Evolutionary conservation across 2,888 invertebrate genomes (phyloP), one percentile per base, ranked within the genome.

Genomic region (Pollenia labialis): DNA sequence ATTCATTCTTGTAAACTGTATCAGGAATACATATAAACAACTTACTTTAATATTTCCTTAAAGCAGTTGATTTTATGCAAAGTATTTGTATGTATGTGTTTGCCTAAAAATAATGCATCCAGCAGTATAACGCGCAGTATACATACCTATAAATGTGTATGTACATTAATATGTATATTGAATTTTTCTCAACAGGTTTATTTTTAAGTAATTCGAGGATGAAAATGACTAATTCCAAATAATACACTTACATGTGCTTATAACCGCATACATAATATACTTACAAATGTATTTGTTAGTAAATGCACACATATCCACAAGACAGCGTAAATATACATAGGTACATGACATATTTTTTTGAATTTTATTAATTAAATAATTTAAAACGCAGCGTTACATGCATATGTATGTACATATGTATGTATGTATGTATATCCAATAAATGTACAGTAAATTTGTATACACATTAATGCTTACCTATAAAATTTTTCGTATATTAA

Each of bases 141-240:
- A 23, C 23, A 23, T 23, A 23, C 23, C 23, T 12, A 40, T 46
- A 46, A 16, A 40, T 46, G 18, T 46, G 10, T 46, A 18, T 16
- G 44, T 46, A 64, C 18, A 46, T 16, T 14, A 23, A 4, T 18
- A 64, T 46, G 10, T 14, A 62, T 9, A 46, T 66, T 42, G 16
- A 18, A 64, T 46, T 64, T 46, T 69, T 69, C 42, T 69, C 69
- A 69, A 69, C 69, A 69, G 69, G 69, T 69, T 69, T 42, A 42
- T 69, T 52, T 69, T 42, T 54, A 42, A 12, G 23, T 69, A 69
- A 54, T 52, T 42, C 18, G 8, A 69, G 2, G 11, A 54, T 54
- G 40, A 48, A 54, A 54, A 58, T 69, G 69, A 69, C 69, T 69
- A 69, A 69, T 69, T 54, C 54, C 54, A 40, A 54, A 8, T 52